Base-by-base conservation (phyloP, 2,888 invertebrate species). In the Cataglyphis cursor region DNA sequence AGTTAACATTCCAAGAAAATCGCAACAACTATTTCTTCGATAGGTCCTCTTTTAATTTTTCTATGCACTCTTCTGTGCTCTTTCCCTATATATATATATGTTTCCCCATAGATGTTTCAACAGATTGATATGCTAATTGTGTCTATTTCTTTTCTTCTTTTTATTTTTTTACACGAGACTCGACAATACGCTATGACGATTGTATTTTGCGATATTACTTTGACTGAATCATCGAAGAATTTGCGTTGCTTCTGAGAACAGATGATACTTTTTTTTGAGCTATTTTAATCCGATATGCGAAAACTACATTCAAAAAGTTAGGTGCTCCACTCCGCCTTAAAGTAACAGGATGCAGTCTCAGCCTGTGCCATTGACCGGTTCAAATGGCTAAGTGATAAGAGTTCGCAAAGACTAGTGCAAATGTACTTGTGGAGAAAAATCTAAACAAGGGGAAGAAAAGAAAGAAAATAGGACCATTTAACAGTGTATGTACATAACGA, bases 251-350 rank as follows among this genome's bases (percentile, higher is more conserved):
- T 73, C 68, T 41, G 12, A 66, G 18, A 54, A 12, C 12, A 31
- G 41, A 76, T 61, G 12, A 62, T 72, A 81, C 24, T 80, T 57
- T 21, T 82, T 86, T 90, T 90, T 84, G 87, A 64, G 88, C 28
- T 84, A 85, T 81, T 44, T 84, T 44, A 31, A 59, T 59, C 64
- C 72, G 65, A 82, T 83, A 70, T 78, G 86, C 74, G 48, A 59
- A 70, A 82, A 87, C 68, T 61, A 73, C 84, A 83, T 85, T 84
- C 73, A 83, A 66, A 85, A 86, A 86, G 84, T 90, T 85, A 86
- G 88, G 90, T 90, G 90, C 90, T 89, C 86, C 86, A 89, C 31
- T 87, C 87, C 88, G 88, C 88, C 89, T 90, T 88, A 87, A 66
- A 83, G 65, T 88, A 88, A 72, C 83, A 82, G 81, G 87, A 59